phyloP scores from a whole-genome alignment of 2,888 invertebrate species.

The Cheilosia variabilis region DNA sequence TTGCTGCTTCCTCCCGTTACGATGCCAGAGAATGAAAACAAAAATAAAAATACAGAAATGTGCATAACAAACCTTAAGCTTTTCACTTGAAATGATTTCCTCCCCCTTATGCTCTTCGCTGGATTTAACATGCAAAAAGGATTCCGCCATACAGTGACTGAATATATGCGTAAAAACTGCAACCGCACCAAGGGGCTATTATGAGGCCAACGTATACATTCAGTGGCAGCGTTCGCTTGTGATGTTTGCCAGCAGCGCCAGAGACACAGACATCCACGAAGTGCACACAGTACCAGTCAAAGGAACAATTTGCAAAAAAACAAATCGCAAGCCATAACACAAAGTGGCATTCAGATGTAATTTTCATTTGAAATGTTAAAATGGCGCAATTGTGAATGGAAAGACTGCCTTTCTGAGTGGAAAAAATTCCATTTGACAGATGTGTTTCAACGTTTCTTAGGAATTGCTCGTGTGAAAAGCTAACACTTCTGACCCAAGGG shows the following conservation, averaged over 20 bases:
- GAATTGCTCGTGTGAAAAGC: no score
- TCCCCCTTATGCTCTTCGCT: not conserved
- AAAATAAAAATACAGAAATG: not conserved
- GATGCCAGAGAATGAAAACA: not conserved
- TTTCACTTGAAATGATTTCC: slow-evolving; percentile 36
- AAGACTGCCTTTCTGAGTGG: no score
- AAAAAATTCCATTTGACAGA: not conserved
- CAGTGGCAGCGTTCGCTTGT: slow-evolving; percentile 19
- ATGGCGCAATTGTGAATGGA: slow-evolving; percentile 3
- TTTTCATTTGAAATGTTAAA: slow-evolving; percentile 19
- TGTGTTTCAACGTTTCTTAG: not conserved
- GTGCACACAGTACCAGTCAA: slow-evolving; percentile 17
- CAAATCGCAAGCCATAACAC: slow-evolving; percentile 20
- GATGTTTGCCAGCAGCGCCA: slow-evolving; percentile 7
- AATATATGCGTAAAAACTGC: slow-evolving; percentile 27
- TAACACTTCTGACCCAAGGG: no score
- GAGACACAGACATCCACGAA: not conserved
- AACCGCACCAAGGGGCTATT: slow-evolving; percentile 23
- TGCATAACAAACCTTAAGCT: slow-evolving; percentile 32
- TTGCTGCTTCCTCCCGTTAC: slow-evolving; percentile 9
- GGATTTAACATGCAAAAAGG: slow-evolving; percentile 9
- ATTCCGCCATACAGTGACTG: not conserved
- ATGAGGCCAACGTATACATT: slow-evolving; percentile 6
- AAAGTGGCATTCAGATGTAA: slow-evolving; percentile 27
- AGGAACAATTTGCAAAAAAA: slow-evolving; percentile 20